Base-by-base conservation (phyloP, 2,888 invertebrate genomes). In the Chalcis sispes region DNA sequence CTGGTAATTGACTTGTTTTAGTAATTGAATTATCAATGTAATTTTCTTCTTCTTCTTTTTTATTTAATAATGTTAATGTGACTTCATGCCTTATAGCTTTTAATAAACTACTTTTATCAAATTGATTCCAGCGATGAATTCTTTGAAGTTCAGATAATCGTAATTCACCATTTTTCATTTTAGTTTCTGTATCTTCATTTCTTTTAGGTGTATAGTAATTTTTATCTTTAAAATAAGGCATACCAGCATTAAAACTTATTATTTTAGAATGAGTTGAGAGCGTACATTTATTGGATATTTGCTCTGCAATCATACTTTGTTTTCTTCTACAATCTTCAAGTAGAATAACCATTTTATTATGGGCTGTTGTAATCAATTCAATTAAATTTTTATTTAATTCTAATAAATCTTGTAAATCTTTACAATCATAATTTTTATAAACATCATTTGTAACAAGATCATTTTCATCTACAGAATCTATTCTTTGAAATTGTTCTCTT, bases 141-240 rank as follows among this genome's bases (percentile, higher is more conserved):
- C 81, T 77, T 1, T 79, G 83, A 23, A 89, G 79, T 59, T 85
- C 79, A 18, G 83, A 77, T 0, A 88, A 74, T 15, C 84, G 83
- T 8, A 89, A 78, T 72, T 89, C 89, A 2, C 82, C 83, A 46
- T 81, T 86, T 1, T 75, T 78, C 42, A 82, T 81, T 79, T 90
- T 90, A 82, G 90, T 89, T 27, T 87, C 86, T 5, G 92, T 91
- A 81, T 95, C 94, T 3, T 89, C 88, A 85, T 95, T 95, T 25
- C 87, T 84, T 0, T 91, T 91, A 23, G 92, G 91, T 2, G 90
- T 86, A 80, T 91, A 92, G 25, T 90, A 90, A 23, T 89, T 82
- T 25, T 84, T 88, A 81, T 93, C 93, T 82, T 93, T 94, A 80
- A 95, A 95, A 83, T 93, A 95, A 0, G 94, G 92, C 81, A 91